Base-by-base conservation (phyloP, 2,888 invertebrate species). In the Ormyrus thymus region DNA sequence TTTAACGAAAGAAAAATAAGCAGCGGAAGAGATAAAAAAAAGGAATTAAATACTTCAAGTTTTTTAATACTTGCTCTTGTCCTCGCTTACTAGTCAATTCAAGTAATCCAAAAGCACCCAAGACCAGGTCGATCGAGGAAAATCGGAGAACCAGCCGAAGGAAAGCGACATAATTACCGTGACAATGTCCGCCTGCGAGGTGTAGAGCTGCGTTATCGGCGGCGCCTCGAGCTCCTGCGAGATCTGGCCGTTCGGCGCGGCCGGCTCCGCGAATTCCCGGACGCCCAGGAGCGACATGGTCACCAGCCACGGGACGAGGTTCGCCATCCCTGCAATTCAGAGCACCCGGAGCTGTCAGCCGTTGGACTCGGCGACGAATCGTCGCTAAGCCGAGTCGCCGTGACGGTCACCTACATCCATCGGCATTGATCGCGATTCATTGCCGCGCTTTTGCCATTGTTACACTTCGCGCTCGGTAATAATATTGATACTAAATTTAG, bases 221-320 rank as follows among this genome's bases (percentile, higher is more conserved):
- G 86, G 87, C 8, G 86, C 86, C 73, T 87, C 85, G 48, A 88
- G 81, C 43, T 89, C 87, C 78, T 87, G 86, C 1, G 89, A 86
- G 78, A 89, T 83, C 7, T 84, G 83, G 3, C 69, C 9, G 46
- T 81, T 76, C n/a, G 82, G 81, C 6, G 79, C 81, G 11, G 83
- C 74, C 10, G 87, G 86, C 66, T 83, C 84, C 5, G 85, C 85
- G 66, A 87, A 85, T 71, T 87, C 84, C 65, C 84, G 86, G 11
- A 86, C 83, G 51, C 89, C 88, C 46, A 90, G 81, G n/a, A 90
- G 83, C 76, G 89, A 89, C 89, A 90, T 89, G 6, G 90, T 90
- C 78, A 90, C 78, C 72, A 90, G 81, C 89, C 90, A 90, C 76
- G 90, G 90, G 75, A 89, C 81, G 51, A 88, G 81, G 78, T 84